Base-by-base conservation (phyloP, 2,113 vertebrate species). In the Butorides virescens region DNA sequence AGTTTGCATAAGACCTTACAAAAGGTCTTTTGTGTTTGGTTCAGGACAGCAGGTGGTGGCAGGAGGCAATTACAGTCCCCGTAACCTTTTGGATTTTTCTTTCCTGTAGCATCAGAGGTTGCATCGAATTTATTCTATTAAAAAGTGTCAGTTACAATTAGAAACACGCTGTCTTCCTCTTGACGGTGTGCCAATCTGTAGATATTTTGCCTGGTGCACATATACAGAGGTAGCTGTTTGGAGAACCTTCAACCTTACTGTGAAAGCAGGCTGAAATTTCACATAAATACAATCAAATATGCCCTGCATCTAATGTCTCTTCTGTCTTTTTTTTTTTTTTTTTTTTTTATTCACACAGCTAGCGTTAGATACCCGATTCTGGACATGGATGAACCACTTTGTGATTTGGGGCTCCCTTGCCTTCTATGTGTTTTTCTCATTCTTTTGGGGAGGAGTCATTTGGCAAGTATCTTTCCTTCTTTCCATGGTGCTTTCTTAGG, bases 311-410 rank as follows among this genome's bases (percentile, higher is more conserved):
- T 95, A 29, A 91, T 29, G 6, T 21, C 52, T 66, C 34, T 53
- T 93, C 77, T 73, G 5, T 86, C 7, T 92, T 7, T 68, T 49
- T 37, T 19, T 78, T 30, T 83, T 95, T 62, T 47, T 30, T 15
- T 71, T 18, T 88, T 52, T 53, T 93, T 13, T 59, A 11, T 89
- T 80, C 86, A 86, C 97, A 29, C 96, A 99, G 99, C 98, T 99
- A 18, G 99, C 99, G 5, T 96, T 99, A 93, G 99, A 99, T 95
- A 99, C 99, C 14, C 98, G 99, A 11, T 99, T 99, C 97, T 99
- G 99, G 99, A 99, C 99, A 0, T 99, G 99, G 99, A 98, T 99
- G 98, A 99, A 99, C 98, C 99, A 99, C 97, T 99, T 99, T 97
- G 99, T 99, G 67, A 99, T 99, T 79, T 99, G 99, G 99, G 99